Evolutionary conservation across 2,797 vertebrate species (phyloP), one percentile per base, ranked within the genome.

Genomic region (Clarias pachynema): DNA sequence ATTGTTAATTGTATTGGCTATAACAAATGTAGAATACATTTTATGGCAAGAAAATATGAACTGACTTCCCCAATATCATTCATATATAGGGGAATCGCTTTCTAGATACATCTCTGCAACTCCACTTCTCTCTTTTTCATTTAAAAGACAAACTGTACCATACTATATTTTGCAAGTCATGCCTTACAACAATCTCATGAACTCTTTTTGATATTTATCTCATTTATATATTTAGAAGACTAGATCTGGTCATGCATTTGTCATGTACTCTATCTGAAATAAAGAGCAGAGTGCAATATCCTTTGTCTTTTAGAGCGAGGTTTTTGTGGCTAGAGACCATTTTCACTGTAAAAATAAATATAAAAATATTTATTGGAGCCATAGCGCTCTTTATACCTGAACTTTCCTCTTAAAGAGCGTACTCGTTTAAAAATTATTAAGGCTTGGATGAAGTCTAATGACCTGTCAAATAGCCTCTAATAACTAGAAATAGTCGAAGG

Each of bases 301-400:
- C 5, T 40, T 79, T 79, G 20, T 22, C 75, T 37, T 62, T 79
- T 16, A 59, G 29, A 78, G 20, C 31, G 62, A 1, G 9, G 44
- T 1, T 20, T 77, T 78, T 37, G 75, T 60, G 56, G 24, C 77
- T 79, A 18, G 60, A 63, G 15, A 44, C 14, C 77, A 62, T 77
- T 77, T 59, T 77, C n/a, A 77, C 29, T 34, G 56, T 77, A 77
- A 77, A 59, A 59, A 18, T 56, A 57, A 20, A 75, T 57, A 22
- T 57, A 57, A 75, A 57, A 79, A 26, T 79, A 44, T 77, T 77
- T 77, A 62, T 63, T 63, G 31, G 10, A 40, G 57, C 14, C 75
- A 62, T n/a, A 37, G 24, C n/a, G 77, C 14, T 79, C 44, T 77
- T 63, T 62, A 62, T 79, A 44, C 77, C 77, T 79, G 77, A 79